phyloP scores from a whole-genome alignment of 1,140 invertebrate species.

The Diorhabda elongata region DNA sequence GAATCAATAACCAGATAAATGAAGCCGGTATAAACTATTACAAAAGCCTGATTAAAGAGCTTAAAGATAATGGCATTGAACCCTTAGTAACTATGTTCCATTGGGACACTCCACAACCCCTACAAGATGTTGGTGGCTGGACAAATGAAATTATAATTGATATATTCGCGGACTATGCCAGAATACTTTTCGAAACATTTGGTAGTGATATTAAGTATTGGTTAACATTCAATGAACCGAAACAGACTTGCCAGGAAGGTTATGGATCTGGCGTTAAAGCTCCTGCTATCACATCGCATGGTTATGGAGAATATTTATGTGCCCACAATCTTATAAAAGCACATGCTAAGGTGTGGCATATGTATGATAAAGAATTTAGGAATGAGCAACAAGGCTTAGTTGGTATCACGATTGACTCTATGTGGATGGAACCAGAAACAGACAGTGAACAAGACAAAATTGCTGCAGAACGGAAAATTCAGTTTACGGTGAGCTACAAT shows the following conservation, averaged over 20 bases:
- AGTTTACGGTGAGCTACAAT: constrained; percentile 2
- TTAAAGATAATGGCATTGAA: constrained; percentile 51
- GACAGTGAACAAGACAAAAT: constrained; percentile 1
- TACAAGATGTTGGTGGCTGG: constrained; percentile 53
- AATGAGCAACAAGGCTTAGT: constrained; percentile 18
- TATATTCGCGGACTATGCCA: constrained; percentile 40
- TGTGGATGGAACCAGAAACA: constrained; percentile 4
- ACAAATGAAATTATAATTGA: constrained; percentile 34
- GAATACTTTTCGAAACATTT: constrained; percentile 23
- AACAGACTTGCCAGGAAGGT: constrained; percentile 39
- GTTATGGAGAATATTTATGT: constrained; percentile 36
- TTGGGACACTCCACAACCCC: constrained; percentile 63
- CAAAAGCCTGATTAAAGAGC: constrained; percentile 53
- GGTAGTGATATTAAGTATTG: constrained; percentile 47
- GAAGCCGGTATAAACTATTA: constrained; percentile 57
- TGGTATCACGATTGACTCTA: not conserved
- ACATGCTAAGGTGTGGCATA: constrained; percentile 32
- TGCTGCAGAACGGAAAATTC: not conserved
- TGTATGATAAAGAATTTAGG: constrained; percentile 34
- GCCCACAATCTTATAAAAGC: constrained; percentile 31
- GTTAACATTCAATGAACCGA: constrained; percentile 53
- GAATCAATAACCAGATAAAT: constrained; percentile 51
- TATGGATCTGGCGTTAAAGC: constrained; percentile 28
- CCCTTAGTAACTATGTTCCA: constrained; percentile 68
- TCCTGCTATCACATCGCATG: constrained; percentile 30